Evolutionary conservation across 2,113 vertebrate species (phyloP).

Genomic region (Xenus cinereus): DNA sequence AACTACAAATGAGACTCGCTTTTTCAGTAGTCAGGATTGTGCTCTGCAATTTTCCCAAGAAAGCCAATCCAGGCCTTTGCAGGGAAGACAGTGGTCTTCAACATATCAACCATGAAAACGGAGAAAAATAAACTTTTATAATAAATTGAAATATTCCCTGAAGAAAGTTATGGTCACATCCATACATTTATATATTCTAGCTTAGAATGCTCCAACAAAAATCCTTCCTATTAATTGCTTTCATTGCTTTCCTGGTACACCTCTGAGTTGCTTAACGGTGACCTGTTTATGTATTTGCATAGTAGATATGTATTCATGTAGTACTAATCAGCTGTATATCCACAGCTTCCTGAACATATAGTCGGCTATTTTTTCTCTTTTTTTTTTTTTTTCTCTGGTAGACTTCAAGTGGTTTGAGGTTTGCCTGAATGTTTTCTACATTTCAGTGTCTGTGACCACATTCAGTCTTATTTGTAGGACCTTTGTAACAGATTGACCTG

Average conservation of each 20-base stretch:
- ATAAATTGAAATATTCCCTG: neutral
- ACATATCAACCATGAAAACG: fast-evolving
- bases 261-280: neutral
- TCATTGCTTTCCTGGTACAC: neutral
- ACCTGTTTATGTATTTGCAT: neutral
- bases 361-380: neutral
- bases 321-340: neutral
- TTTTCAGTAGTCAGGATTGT: neutral
- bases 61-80: neutral
- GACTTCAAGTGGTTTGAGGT: neutral
- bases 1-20: neutral
- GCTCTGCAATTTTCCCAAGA: neutral
- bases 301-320: neutral
- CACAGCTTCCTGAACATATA: fast-evolving
- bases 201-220: neutral
- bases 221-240: neutral
- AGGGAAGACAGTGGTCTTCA: neutral
- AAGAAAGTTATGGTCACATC: neutral
- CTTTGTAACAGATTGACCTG: neutral
- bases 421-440: neutral
- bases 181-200: neutral
- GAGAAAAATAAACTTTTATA: neutral
- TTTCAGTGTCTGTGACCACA: neutral
- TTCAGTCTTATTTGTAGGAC: neutral
- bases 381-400: neutral